Evolutionary conservation across 2,888 invertebrate species (phyloP).

Genomic region (Eudasyphora cyanicolor): DNA sequence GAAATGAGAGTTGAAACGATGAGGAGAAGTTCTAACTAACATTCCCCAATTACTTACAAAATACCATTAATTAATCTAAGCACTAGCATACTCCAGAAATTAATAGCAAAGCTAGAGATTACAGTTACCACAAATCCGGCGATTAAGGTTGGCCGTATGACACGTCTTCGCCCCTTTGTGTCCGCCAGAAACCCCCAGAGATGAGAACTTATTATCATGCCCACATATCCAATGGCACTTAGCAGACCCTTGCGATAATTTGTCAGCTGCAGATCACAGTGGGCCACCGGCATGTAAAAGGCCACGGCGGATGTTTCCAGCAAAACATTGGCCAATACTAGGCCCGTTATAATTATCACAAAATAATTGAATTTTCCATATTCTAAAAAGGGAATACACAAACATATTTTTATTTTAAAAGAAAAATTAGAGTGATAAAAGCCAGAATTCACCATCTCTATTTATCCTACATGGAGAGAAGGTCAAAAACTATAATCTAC

Average conservation of each 20-base stretch:
- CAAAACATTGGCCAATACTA: slow-evolving; percentile 81
- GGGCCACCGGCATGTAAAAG: slow-evolving; percentile 81
- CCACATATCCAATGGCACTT: slow-evolving; percentile 78
- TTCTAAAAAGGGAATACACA: slow-evolving; percentile 77
- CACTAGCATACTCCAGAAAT: slow-evolving; percentile 80
- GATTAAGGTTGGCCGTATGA: slow-evolving; percentile 80
- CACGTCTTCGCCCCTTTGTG: slow-evolving; percentile 80
- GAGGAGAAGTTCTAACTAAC: not conserved
- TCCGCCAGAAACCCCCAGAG: slow-evolving; percentile 83
- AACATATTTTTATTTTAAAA: too few relatives aligned
- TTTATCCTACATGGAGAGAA: too few relatives aligned
- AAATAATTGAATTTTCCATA: slow-evolving; percentile 81
- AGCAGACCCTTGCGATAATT: slow-evolving; percentile 79
- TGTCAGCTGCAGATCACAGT: slow-evolving; percentile 79
- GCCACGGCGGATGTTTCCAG: slow-evolving; percentile 80
- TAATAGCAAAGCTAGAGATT: slow-evolving; percentile 81
- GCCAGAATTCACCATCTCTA: too few relatives aligned
- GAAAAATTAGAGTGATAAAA: too few relatives aligned
- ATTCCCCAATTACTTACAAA: slow-evolving; percentile 81
- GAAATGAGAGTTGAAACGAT: not conserved
- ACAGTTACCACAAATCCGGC: slow-evolving; percentile 80
- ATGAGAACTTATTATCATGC: slow-evolving; percentile 81
- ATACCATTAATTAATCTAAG: slow-evolving; percentile 81
- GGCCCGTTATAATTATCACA: slow-evolving; percentile 80
- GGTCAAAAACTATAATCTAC: too few relatives aligned